These are phyloP conservation scores for Girardinichthys multiradiatus DNA, from an alignment of 2,113 vertebrate genomes.

Conservation along the genomic window DNA sequence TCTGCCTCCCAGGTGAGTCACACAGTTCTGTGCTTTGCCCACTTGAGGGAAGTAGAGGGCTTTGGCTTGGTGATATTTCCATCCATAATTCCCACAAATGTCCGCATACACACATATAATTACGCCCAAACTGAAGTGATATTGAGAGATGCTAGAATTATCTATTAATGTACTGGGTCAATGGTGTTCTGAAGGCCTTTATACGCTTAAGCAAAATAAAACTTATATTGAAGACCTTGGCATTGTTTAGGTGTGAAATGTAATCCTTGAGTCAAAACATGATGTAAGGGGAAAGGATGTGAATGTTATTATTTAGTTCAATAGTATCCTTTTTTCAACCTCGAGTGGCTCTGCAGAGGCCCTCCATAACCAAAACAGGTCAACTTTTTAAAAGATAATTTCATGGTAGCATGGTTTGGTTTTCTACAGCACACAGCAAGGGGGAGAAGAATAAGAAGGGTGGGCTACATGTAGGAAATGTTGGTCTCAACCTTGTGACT, in stretches of 20 bases:
- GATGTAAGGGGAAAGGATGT: conserved; percentile 50
- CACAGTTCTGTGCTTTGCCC: conserved; percentile 34
- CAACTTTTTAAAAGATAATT: conserved; percentile 59
- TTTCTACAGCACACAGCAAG: conserved; percentile 32
- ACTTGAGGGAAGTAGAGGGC: conserved; percentile 74
- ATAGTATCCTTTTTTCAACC: conserved; percentile 36
- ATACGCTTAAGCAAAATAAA: conserved; percentile 60
- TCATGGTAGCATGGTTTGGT: conserved; percentile 45
- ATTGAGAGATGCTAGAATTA: conserved; percentile 37
- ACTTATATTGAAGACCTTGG: conserved; percentile 55
- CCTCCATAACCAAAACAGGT: conserved; percentile 68
- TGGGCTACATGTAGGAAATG: conserved; percentile 13
- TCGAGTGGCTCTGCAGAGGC: conserved; percentile 33
- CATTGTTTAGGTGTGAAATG: conserved; percentile 70
- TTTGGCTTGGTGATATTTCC: conserved; percentile 39
- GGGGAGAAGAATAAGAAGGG: conserved; percentile 30
- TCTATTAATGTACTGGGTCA: conserved; percentile 27
- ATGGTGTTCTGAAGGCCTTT: conserved; percentile 54
- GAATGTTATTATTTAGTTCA: conserved; percentile 56
- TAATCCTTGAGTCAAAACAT: conserved; percentile 62
- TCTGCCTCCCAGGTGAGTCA: conserved; percentile 26
- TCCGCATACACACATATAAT: neutral
- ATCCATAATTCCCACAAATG: neutral
- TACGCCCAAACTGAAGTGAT: conserved; percentile 18
- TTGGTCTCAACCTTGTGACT: conserved; percentile 34